A percentile compares a stretch with the other conserved stretches of the same genome.
phyloP scores from a whole-genome alignment of 1,140 invertebrate species.

The Helicorthomorpha holstii region DNA sequence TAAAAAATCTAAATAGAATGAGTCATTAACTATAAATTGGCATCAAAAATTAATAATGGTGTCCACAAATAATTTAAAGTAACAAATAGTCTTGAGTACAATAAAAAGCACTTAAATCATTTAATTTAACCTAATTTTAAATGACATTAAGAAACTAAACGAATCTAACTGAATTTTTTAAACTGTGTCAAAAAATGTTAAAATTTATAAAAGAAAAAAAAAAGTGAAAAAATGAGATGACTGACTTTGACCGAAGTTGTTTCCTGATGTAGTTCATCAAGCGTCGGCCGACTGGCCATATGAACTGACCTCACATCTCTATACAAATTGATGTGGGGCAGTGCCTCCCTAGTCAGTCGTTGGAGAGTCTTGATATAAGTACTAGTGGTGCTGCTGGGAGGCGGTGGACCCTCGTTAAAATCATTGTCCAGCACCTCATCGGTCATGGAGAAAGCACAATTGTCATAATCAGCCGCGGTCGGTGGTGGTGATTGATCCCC shows the following conservation, averaged over 20 bases:
- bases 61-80: too few species aligned
- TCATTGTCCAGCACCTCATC: not conserved
- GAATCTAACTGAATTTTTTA: slow-evolving; percentile 20
- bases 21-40: too few species aligned
- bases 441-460: not conserved
- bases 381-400: not conserved
- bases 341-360: slow-evolving; percentile 74
- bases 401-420: not conserved
- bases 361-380: slow-evolving; percentile 63
- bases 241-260: not conserved
- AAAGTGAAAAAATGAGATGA: not conserved
- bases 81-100: too few species aligned
- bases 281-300: slow-evolving; percentile 67
- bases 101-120: too few species aligned
- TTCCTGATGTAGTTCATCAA: slow-evolving; percentile 64
- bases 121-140: slow-evolving; percentile 15
- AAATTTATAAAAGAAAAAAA: slow-evolving; percentile 32
- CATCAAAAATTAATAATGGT: too few species aligned
- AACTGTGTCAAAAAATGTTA: too few species aligned
- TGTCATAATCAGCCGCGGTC: not conserved
- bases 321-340: slow-evolving; percentile 83
- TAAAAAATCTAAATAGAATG: too few species aligned
- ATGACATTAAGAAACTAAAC: slow-evolving; percentile 15
- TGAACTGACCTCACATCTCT: slow-evolving; percentile 74
- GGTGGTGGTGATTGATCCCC: not conserved